Conservation (phyloP, 1,140 invertebrate species). For the Drosophila sproati region DNA sequence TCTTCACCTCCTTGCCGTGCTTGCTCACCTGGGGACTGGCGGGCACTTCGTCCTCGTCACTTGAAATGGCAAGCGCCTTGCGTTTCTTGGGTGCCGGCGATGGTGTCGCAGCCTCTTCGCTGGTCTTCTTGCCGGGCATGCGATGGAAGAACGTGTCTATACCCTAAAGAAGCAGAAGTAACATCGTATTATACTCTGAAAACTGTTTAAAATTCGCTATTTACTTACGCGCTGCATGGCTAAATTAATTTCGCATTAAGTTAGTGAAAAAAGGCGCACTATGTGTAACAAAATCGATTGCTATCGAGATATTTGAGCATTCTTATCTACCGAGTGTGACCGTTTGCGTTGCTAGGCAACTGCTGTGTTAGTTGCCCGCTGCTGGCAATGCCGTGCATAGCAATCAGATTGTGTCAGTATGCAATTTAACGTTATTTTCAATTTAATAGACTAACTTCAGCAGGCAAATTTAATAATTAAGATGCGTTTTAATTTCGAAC, state of each 20-base stretch:
- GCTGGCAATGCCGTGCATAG: conserved; percentile 2
- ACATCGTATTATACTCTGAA: background rate
- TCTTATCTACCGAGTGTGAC: conserved; percentile 19
- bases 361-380: conserved; percentile 3
- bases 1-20: conserved; percentile 44
- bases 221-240: conserved; percentile 66
- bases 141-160: conserved; percentile 69
- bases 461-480: background rate
- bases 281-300: conserved; percentile 15
- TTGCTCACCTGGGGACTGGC: conserved; percentile 55
- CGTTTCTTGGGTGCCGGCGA: conserved; percentile 66
- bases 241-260: conserved; percentile 12
- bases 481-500: too few species aligned
- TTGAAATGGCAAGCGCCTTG: conserved; percentile 71
- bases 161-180: conserved; percentile 26
- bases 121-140: conserved; percentile 49
- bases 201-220: too few species aligned
- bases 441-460: conserved; percentile 3
- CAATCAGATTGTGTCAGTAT: conserved; percentile 6
- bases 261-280: conserved; percentile 36
- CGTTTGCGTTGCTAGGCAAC: background rate
- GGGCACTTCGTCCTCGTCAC: conserved; percentile 70
- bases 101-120: conserved; percentile 39
- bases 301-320: conserved; percentile 13
- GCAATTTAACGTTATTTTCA: background rate